Base-by-base conservation (phyloP, 2,113 vertebrate genomes). In the Tonatia bakeri region DNA sequence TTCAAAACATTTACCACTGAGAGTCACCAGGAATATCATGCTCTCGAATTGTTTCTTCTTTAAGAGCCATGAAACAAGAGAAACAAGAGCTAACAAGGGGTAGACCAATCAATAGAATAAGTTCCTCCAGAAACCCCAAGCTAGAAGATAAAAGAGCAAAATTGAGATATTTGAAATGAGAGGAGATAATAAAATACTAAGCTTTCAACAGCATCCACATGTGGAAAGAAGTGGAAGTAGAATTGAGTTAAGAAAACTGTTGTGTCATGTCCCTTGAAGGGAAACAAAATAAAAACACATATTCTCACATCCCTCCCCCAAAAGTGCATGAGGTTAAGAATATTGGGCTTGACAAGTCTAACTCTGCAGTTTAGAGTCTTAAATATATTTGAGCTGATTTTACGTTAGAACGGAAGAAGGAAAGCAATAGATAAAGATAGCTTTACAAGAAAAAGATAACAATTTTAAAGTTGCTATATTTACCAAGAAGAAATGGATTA, bases 61-160 rank as follows among this genome's bases (percentile, higher is more conserved):
- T 94, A 84, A 87, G 72, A 97, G 79, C 86, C 91, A 59, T 89
- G 86, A 97, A 97, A 91, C 45, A 15, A 93, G 59, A 95, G 47
- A 70, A 88, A 85, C 94, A 96, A 86, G 45, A 82, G 56, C 77
- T 84, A n/a, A 75, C 86, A 20, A 82, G 36, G 52, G 22, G n/a
- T 80, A 47, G 45, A 47, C 50, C 85, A 26, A 65, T 61, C 67
- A 87, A 83, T 56, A 69, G 73, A 90, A 40, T 36, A 96, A 70
- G 47, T 88, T 92, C 40, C 52, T 75, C 36, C 40, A 6, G 79
- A 92, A 83, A 86, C 9, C 38, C 73, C 47, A 82, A 86, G 33
- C 77, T 45, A 90, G 56, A 84, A 92, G 82, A 86, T 65, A 38
- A 95, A 95, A 95, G 47, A 93, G 20, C 17, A 73, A 38, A 75